These are phyloP conservation scores for Florisuga fusca DNA, from an alignment of 2,797 vertebrate genomes.

Conservation along the genomic window DNA sequence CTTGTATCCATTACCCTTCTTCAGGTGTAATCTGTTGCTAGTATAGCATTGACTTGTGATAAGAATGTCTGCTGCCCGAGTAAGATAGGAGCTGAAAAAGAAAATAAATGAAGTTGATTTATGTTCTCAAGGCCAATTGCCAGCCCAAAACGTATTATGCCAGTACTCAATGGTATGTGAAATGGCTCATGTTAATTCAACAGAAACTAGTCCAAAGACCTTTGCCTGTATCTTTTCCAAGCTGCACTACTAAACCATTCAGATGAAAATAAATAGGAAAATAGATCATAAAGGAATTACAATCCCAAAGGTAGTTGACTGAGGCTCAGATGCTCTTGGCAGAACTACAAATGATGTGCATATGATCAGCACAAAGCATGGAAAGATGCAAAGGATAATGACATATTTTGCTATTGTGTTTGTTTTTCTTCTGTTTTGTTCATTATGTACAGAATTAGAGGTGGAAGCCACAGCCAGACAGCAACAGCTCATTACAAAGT, in stretches of 20 bases:
- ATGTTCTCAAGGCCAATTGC: slow-evolving; percentile 30
- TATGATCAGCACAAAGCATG: slow-evolving; percentile 35
- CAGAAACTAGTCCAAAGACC: slow-evolving; percentile 43
- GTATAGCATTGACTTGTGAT: slow-evolving; percentile 23
- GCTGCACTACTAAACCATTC: slow-evolving; percentile 13
- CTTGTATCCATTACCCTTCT: slow-evolving; percentile 38
- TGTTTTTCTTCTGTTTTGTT: slow-evolving; percentile 42
- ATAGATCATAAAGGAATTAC: slow-evolving; percentile 52
- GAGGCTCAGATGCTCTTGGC: slow-evolving; percentile 49
- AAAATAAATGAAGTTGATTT: slow-evolving; percentile 39
- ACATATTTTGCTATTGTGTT: slow-evolving; percentile 38
- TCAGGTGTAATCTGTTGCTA: neutral
- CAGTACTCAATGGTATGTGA: neutral
- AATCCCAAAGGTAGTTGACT: slow-evolving; percentile 37
- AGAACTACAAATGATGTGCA: neutral
- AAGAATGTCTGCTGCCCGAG: slow-evolving; percentile 10
- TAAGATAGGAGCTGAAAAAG: slow-evolving; percentile 44
- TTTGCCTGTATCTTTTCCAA: slow-evolving; percentile 33
- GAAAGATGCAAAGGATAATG: slow-evolving; percentile 47
- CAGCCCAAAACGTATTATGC: neutral
- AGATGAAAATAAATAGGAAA: slow-evolving; percentile 49
- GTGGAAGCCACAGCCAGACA: slow-evolving; percentile 12
- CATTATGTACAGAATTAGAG: slow-evolving; percentile 58
- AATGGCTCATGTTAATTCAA: slow-evolving; percentile 49
- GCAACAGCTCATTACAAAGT: slow-evolving; percentile 1